A percentile compares a stretch with the other conserved stretches of the same genome.
phyloP scores from a whole-genome alignment of 2,797 vertebrate species.

The Rhinoraja longicauda region DNA sequence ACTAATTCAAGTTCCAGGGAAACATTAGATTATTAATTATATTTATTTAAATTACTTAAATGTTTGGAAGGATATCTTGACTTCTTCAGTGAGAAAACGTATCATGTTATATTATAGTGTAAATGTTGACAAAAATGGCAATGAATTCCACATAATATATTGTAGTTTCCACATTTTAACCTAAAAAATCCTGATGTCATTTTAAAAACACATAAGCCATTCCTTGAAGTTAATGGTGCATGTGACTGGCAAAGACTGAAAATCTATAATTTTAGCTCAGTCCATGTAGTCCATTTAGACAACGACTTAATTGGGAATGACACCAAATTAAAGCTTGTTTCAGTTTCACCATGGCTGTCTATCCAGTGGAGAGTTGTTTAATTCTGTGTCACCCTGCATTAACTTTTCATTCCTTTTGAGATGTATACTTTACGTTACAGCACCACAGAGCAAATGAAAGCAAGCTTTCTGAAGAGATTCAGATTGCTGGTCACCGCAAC shows the following conservation, averaged over 20 bases:
- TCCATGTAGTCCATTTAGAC: neutral
- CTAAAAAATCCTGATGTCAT: neutral
- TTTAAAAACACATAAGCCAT: neutral
- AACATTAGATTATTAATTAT: neutral
- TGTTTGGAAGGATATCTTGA: neutral
- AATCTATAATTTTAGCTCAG: constrained; percentile 18
- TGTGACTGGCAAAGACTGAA: constrained; percentile 10
- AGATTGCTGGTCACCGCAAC: neutral
- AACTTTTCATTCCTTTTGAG: constrained; percentile 20
- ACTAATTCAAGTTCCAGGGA: neutral
- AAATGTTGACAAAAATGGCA: neutral
- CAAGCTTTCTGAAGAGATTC: neutral
- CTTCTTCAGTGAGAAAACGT: neutral
- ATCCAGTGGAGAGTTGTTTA: constrained; percentile 13
- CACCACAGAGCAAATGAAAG: neutral
- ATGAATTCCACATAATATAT: neutral
- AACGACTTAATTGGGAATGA: constrained; percentile 38
- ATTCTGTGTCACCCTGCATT: constrained; percentile 36
- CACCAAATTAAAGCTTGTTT: constrained; percentile 34
- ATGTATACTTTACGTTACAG: constrained; percentile 9
- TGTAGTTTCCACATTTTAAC: neutral
- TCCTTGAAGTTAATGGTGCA: neutral
- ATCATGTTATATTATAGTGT: neutral
- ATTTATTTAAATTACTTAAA: neutral
- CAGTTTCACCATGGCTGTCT: constrained; percentile 35